A percentile compares a stretch with the other conserved stretches of the same genome.
phyloP scores from a whole-genome alignment of 2,797 vertebrate genomes.

The Gallinago nigripennis region DNA sequence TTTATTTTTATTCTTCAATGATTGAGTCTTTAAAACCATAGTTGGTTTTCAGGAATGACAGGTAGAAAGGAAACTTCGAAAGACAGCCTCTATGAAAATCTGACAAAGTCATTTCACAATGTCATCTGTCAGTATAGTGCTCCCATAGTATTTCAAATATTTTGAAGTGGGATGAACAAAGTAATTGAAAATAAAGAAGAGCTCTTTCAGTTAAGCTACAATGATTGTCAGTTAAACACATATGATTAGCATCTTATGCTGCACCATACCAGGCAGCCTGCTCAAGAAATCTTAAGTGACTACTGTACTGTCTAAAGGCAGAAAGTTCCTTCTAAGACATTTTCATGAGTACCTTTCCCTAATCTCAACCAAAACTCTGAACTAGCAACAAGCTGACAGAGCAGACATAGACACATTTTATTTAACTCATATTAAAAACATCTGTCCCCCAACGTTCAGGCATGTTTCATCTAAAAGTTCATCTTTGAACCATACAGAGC shows the following conservation, averaged over 20 bases:
- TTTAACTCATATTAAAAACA: background rate
- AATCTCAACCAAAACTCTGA: background rate
- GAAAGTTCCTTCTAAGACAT: background rate
- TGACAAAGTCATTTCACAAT: background rate
- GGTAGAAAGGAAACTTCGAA: background rate
- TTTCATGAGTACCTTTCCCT: background rate
- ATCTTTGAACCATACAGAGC: background rate
- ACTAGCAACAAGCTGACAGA: background rate
- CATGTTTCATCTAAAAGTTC: background rate
- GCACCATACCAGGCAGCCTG: background rate
- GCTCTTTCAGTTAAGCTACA: background rate
- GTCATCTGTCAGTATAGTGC: background rate
- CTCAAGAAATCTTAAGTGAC: background rate
- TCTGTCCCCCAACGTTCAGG: background rate
- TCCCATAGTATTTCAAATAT: background rate
- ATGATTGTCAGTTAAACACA: background rate
- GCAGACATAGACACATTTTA: background rate
- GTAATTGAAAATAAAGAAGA: background rate
- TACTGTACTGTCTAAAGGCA: background rate
- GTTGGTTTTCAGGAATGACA: background rate
- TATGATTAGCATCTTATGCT: background rate
- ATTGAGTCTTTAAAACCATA: background rate
- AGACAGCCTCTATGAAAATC: background rate
- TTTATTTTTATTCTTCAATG: background rate
- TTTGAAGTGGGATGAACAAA: slow-evolving; percentile 34